Evolutionary conservation across 2,113 vertebrate genomes (phyloP), one percentile per base, ranked within the genome.

Genomic region (Myanophis thanlyinensis): DNA sequence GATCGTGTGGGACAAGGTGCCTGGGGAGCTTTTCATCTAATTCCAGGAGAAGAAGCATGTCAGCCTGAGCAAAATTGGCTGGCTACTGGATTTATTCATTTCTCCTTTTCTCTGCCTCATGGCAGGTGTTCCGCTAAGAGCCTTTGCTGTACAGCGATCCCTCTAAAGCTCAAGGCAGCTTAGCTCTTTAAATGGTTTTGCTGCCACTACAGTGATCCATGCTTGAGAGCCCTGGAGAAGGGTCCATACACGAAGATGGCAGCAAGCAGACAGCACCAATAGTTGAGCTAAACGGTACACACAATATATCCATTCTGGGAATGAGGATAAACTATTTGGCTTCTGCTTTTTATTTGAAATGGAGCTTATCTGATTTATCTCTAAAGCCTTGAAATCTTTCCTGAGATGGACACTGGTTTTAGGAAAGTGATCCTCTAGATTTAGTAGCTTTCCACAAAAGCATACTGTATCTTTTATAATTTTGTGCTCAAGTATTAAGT

Each of bases 171-270:
- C 0, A 95, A 93, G 89, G 96, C 89, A 95, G 97, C 97, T 98
- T 98, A 98, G 96, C 92, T 91, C 96, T 97, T 93, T 97, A 98
- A 98, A 97, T 96, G 97, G 96, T 97, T 98, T 97, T 97, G 96
- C 95, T 92, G 95, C 96, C 3, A 35, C 95, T 13, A 30, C 0
- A 0, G 96, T 97, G 97, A 97, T 94, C 97, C 97, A 96, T 95
- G 95, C 94, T 95, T 0, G 92, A 96, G 96, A 93, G 91, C 95
- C 91, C 94, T 1, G 2, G 95, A 93, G 53, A 93, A 80, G 54
- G 27, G 96, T 92, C 96, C 96, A 96, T 94, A 97, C 95, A 98
- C 97, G 95, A 95, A 92, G 95, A 91, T 93, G 87, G 67, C 15
- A 5, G 90, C 93, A 92, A 97, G 96, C 62, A 0, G 1, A 49